phyloP scores from a whole-genome alignment of 2,113 vertebrate species.

The Lethenteron camtschaticum region DNA sequence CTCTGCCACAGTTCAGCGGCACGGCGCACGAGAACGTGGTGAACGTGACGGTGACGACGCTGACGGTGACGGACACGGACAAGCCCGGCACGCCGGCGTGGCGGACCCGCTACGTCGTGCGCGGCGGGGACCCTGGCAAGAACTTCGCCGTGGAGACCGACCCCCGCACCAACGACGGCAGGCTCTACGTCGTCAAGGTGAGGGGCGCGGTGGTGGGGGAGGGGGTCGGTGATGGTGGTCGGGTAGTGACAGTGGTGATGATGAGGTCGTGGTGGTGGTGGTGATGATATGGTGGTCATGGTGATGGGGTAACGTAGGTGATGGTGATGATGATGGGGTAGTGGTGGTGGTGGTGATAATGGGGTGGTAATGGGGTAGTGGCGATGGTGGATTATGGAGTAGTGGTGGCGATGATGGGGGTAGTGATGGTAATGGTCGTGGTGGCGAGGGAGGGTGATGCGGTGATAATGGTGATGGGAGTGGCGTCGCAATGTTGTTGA shows the following conservation, averaged over 20 bases:
- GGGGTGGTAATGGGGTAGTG: not conserved
- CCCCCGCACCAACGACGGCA: constrained; percentile 30
- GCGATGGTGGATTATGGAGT: too few species aligned
- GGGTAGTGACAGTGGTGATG: too few species aligned
- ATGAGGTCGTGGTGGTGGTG: too few species aligned
- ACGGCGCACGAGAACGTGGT: constrained; percentile 32
- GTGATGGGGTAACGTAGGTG: constrained; percentile 4
- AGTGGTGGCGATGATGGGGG: too few species aligned
- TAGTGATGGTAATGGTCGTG: too few species aligned
- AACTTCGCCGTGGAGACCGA: constrained; percentile 35
- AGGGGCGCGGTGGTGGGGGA: not conserved
- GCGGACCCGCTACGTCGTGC: constrained; percentile 33
- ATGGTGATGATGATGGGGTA: too few species aligned
- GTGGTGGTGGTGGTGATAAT: too few species aligned
- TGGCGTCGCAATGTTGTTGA: not conserved
- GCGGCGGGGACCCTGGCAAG: constrained; percentile 20
- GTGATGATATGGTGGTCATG: not conserved
- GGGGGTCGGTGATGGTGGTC: too few species aligned
- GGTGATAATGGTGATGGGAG: not conserved
- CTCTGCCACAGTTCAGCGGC: not conserved
- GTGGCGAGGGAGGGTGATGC: not conserved
- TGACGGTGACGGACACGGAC: constrained; percentile 37
- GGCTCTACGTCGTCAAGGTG: constrained; percentile 49
- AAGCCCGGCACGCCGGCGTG: constrained; percentile 27
- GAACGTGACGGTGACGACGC: constrained; percentile 14